Base-by-base conservation (phyloP, 2,113 vertebrate genomes). In the Symphodus melops region DNA sequence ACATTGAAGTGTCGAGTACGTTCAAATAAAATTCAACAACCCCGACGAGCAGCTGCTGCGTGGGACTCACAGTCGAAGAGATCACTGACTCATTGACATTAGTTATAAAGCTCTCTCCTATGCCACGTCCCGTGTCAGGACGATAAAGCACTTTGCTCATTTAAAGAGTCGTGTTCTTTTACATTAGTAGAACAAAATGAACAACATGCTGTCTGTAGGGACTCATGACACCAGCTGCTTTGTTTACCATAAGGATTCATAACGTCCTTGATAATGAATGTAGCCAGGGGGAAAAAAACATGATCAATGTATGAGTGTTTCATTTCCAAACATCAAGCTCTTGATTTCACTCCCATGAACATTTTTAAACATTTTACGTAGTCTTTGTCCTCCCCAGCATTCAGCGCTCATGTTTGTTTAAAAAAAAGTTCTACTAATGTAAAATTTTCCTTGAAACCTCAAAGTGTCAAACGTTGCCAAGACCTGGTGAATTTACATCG, bases 401-500 rank as follows among this genome's bases (percentile, higher is more conserved):
- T 48, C 55, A 62, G 33, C 71, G 61, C 64, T 74, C 62, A 0
- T 12, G 49, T 10, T 1, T 68, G 19, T 61, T 21, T 7, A 37
- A 46, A 44, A 60, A 51, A 66, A 66, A 54, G 81, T 86, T 85
- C 77, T 56, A 64, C 72, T 20, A 75, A 52, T 68, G 46, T 75
- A 73, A 82, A 85, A 69, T 61, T 23, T 81, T 33, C 23, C 75
- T 81, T 84, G 52, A 33, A 75, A 77, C 25, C 14, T 64, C 60
- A 48, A 17, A 48, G 58, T 68, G 53, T 84, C 41, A 60, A 36
- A 59, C 48, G 64, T 91, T 91, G 91, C 90, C 86, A 92, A 92
- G 86, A 79, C 46, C 51, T 48, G 48, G 23, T 77, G 54, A 80
- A 9, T 85, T 83, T 71, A 13, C 80, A 68, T 58, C 1, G 20